Evolutionary conservation across 2,113 vertebrate species (phyloP), one percentile per base, ranked within the genome.

Genomic region (Euleptes europaea): DNA sequence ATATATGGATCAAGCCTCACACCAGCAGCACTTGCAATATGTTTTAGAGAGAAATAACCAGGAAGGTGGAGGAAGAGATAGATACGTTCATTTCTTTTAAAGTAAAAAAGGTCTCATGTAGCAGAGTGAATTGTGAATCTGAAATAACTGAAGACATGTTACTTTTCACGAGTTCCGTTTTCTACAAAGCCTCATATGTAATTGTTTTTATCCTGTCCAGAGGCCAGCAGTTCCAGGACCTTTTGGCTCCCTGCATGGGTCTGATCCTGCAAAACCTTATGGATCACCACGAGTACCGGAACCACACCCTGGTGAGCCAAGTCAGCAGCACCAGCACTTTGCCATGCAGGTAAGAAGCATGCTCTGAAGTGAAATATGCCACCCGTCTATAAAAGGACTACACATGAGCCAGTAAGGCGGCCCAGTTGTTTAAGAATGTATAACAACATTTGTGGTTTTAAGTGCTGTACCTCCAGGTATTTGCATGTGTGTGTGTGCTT

Each of bases 261-360:
- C 97, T 1, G 98, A 98, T 47, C 94, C 97, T 31, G 92, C 95
- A 0, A 96, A 96, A 8, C 78, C 96, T 9, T 98, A 97, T 1
- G 92, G 95, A 67, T 95, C 96, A 13, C 94, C 95, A 0, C 92
- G 96, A 84, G 93, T 96, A 80, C 96, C 97, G 12, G 97, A 98
- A 57, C 93, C 96, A 4, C 96, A 97, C 44, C 96, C 96, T 0
- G 95, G 97, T 85, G 96, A 96, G 5, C 94, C 93, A 0, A n/a
- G 93, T 15, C 97, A 96, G n/a, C 98, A 96, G 90, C 96, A 90
- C 60, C 95, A 94, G 86, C 96, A 95, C 90, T 98, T 97, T 86
- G 95, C 94, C 82, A 95, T 98, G 95, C 98, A 98, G 98, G 98
- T 99, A 92, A 80, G 81, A 87, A 63, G 31, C 17, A 51, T n/a